phyloP scores from a whole-genome alignment of 2,113 vertebrate genomes.

The Diadophis punctatus region DNA sequence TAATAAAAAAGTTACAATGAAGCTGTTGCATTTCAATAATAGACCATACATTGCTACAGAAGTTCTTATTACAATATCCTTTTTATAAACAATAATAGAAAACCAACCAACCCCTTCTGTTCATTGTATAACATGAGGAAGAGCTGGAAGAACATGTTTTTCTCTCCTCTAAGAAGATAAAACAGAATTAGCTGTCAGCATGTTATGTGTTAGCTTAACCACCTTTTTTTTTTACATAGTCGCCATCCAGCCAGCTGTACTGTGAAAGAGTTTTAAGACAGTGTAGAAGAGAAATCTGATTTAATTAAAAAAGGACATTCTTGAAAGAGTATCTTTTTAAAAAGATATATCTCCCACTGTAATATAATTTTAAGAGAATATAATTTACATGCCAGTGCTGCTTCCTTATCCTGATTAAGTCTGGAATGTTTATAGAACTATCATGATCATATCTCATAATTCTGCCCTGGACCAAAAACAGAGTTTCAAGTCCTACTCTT shows the following conservation, averaged over 20 bases:
- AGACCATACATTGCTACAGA: slow-evolving; percentile 6
- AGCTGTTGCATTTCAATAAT: background rate
- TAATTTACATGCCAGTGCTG: background rate
- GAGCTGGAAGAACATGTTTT: background rate
- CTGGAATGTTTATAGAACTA: background rate
- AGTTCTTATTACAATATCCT: background rate
- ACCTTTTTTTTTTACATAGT: background rate
- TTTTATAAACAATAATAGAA: background rate
- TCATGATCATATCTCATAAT: background rate
- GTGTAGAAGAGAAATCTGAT: background rate
- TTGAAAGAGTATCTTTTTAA: background rate
- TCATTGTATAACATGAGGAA: slow-evolving; percentile 9
- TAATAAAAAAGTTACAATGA: background rate
- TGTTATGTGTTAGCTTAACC: background rate
- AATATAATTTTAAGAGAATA: background rate
- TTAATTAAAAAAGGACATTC: background rate
- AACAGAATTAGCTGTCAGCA: slow-evolving; percentile 4
- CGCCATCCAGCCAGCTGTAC: background rate
- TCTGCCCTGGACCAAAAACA: background rate
- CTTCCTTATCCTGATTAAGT: background rate
- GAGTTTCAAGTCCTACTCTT: background rate
- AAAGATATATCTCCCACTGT: background rate
- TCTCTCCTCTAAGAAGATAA: background rate
- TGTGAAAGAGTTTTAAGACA: background rate
- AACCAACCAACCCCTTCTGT: slow-evolving; percentile 1